Conservation (phyloP, 1,140 invertebrate species). For the Phocides pigmalion region DNA sequence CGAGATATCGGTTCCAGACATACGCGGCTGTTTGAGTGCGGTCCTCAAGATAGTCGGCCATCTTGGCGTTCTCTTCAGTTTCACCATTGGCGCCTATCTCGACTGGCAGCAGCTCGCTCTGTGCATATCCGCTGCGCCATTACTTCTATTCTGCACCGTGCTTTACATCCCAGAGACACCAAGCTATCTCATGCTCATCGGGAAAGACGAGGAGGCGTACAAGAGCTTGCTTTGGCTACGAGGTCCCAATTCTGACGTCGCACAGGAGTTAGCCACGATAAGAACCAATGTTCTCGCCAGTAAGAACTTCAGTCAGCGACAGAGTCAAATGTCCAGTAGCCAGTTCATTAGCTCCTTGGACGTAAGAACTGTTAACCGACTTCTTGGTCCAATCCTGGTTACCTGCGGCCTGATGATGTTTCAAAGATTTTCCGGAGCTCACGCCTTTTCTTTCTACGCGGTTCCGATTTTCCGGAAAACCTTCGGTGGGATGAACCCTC, state of each 20-base stretch:
- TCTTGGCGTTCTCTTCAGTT: conserved; percentile 92
- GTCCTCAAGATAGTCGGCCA: conserved; percentile 94
- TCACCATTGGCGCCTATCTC: conserved; percentile 92
- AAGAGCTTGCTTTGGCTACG: conserved; percentile 91
- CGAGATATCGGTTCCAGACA: conserved; percentile 94
- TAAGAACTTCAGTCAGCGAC: conserved; percentile 79
- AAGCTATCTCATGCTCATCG: conserved; percentile 86
- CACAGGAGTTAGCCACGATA: conserved; percentile 88
- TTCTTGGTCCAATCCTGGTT: conserved; percentile 88
- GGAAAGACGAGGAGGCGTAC: conserved; percentile 88
- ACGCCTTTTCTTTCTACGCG: conserved; percentile 93
- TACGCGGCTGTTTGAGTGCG: conserved; percentile 93
- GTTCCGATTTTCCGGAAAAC: conserved; percentile 93
- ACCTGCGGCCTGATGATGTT: conserved; percentile 95
- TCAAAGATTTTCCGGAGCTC: conserved; percentile 92
- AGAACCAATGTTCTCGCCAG: conserved; percentile 86
- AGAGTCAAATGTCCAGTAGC: conserved; percentile 75
- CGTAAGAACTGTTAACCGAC: conserved; percentile 74
- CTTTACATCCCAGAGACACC: conserved; percentile 89
- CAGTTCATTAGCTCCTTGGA: conserved; percentile 70
- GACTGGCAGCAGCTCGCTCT: conserved; percentile 93
- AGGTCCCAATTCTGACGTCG: conserved; percentile 89
- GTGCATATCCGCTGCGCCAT: conserved; percentile 89
- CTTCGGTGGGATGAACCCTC: conserved; percentile 92
- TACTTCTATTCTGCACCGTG: conserved; percentile 84